Base-by-base conservation (phyloP, 2,888 invertebrate genomes). In the Oligia latruncula region DNA sequence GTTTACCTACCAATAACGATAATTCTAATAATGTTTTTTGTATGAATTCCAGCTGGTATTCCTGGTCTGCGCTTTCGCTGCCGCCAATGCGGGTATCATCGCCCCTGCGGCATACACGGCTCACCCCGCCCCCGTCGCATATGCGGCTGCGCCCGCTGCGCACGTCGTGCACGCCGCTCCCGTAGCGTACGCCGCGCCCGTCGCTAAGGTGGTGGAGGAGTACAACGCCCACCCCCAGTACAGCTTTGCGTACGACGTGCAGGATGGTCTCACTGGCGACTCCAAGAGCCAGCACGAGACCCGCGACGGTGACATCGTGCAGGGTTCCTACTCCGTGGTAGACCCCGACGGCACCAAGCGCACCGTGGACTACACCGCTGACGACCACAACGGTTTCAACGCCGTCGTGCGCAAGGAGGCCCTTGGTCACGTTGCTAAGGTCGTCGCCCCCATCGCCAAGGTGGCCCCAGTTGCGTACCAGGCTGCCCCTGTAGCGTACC, bases 311-410 rank as follows among this genome's bases (percentile, higher is more conserved):
- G 96, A 97, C 86, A 94, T 95, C 62, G 97, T 97, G 40, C 95
- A 95, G 86, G 97, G 97, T 74, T 95, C 95, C 77, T 97, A 97
- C 93, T 96, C 96, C 75, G 92, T 97, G 17, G 93, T 94, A 62
- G 97, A 97, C 83, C 93, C 97, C 76, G 97, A 97, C 85, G 97
- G 97, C 86, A 95, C 94, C 89, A 95, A 93, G 91, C 95, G 97
- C 85, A 96, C 94, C 73, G 97, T 97, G 6, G 96, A 97, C 82
- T 97, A 97, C 93, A 95, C 95, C 78, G 96, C 97, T 68, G 97
- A 97, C 88, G 92, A 93, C 49, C 92, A 95, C 89, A 95, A 96
- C 81, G 97, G 97, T 68, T 97, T 97, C 93, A 97, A 97, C 90
- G 97, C 97, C 62, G 96, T 97, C 58, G 97, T 97, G 6, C 95